Conservation (phyloP, 2,113 vertebrate genomes). For the Corvus moneduloides region DNA sequence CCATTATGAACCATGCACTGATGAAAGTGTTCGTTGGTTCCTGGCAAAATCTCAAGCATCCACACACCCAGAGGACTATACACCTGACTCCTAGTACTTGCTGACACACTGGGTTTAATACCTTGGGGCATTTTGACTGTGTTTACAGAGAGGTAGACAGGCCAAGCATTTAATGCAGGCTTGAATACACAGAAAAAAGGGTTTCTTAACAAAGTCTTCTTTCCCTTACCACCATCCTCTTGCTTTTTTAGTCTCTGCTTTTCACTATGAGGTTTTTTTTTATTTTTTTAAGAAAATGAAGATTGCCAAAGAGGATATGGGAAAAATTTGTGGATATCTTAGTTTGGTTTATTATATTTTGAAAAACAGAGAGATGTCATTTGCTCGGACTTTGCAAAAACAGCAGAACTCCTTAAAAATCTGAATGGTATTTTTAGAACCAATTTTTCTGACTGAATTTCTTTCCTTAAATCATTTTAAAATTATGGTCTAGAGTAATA, state of each 20-base stretch:
- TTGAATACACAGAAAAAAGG: background rate
- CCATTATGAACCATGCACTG: background rate
- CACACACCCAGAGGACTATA: background rate
- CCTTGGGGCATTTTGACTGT: slow-evolving; percentile 13
- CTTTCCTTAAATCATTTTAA: background rate
- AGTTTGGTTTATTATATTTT: background rate
- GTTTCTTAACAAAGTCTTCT: background rate
- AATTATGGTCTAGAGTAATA: slow-evolving; percentile 51
- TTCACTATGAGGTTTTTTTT: background rate
- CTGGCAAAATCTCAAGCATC: slow-evolving; percentile 13
- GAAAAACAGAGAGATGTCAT: background rate
- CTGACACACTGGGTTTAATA: slow-evolving; percentile 24
- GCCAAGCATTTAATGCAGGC: background rate
- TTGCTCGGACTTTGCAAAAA: background rate
- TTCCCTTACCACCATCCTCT: background rate
- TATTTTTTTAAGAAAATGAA: background rate
- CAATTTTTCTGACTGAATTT: background rate
- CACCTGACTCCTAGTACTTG: slow-evolving; percentile 25
- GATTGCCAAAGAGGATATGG: background rate
- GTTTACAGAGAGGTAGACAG: background rate
- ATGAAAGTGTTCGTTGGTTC: background rate
- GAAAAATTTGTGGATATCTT: background rate
- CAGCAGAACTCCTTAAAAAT: background rate
- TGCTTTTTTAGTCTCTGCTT: background rate
- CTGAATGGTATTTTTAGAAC: background rate